Conservation (phyloP, 2,888 invertebrate genomes). For the Tetragnatha montana region DNA sequence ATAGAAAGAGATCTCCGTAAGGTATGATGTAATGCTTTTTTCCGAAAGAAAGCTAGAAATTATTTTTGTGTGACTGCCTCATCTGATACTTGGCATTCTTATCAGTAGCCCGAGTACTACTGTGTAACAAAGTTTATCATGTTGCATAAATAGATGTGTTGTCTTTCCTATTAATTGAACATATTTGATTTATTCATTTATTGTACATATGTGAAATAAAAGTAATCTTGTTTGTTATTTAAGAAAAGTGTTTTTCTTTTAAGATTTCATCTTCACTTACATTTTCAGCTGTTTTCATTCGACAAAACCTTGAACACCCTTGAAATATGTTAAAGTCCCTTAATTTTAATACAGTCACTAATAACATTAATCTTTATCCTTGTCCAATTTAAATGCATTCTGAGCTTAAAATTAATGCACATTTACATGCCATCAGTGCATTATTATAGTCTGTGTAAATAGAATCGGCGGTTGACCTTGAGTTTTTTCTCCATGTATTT, state of each 20-base stretch:
- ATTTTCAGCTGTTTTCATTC: no score
- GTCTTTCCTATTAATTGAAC: conserved; percentile 65
- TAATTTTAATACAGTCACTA: no score
- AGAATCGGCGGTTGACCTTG: no score
- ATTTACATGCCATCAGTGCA: no score
- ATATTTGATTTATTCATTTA: conserved; percentile 65
- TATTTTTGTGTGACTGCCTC: conserved; percentile 68
- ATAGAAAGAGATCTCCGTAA: conserved; percentile 50
- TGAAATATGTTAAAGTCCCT: no score
- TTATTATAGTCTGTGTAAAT: no score
- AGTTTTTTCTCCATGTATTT: no score
- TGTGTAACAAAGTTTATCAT: conserved; percentile 65
- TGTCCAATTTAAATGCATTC: no score
- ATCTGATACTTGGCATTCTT: conserved; percentile 65
- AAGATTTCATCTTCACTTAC: no score
- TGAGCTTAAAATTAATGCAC: no score
- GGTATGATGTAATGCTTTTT: conserved; percentile 41
- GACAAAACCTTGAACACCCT: no score
- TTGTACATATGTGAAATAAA: conserved; percentile 72
- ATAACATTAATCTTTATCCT: no score
- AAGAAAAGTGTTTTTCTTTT: conserved; percentile 5
- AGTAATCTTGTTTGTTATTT: conserved; percentile 71
- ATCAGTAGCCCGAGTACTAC: conserved; percentile 53
- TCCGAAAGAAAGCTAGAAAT: conserved; percentile 68
- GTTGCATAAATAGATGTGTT: conserved; percentile 65